A percentile compares a stretch with the other conserved stretches of the same genome.
These are phyloP conservation scores for Brenthis daphne DNA, from an alignment of 2,888 invertebrate genomes.

Conservation along the genomic window DNA sequence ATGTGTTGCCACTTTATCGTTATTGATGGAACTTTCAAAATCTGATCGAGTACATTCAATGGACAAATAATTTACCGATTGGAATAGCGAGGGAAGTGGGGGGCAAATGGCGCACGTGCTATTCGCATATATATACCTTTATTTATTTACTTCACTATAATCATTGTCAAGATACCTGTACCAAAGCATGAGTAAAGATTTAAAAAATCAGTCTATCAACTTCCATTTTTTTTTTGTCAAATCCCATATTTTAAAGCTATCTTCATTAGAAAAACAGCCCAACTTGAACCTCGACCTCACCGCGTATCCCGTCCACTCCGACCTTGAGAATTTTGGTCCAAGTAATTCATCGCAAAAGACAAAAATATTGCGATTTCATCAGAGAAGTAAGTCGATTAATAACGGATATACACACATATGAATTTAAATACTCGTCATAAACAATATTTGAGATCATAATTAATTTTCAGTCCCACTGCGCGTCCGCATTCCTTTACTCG, in stretches of 20 bases:
- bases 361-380: slow-evolving; percentile 27
- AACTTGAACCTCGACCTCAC: slow-evolving; percentile 47
- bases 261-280: slow-evolving; percentile 64
- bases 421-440: slow-evolving; percentile 65
- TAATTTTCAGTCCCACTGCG: slow-evolving; percentile 52
- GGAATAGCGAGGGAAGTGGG: slow-evolving; percentile 13
- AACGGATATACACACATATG: slow-evolving; percentile 45
- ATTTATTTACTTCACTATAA: slow-evolving; percentile 51
- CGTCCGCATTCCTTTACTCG: slow-evolving; percentile 5
- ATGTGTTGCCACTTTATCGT: background rate
- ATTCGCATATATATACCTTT: slow-evolving; percentile 42
- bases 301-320: slow-evolving; percentile 53
- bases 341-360: slow-evolving; percentile 48
- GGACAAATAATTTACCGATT: slow-evolving; percentile 2
- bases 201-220: slow-evolving; percentile 76
- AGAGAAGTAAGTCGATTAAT: slow-evolving; percentile 22
- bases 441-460: slow-evolving; percentile 78
- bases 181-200: slow-evolving; percentile 72
- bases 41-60: slow-evolving; percentile 9
- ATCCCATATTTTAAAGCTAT: slow-evolving; percentile 75
- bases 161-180: slow-evolving; percentile 74
- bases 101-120: slow-evolving; percentile 29
- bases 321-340: slow-evolving; percentile 67
- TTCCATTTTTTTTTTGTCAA: slow-evolving; percentile 65
- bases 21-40: background rate